Evolutionary conservation across 37 sponge, comb jelly and placozoan species (phyloP), one percentile per base, ranked within the genome.

Genomic region (Chondrosia reniformis): DNA sequence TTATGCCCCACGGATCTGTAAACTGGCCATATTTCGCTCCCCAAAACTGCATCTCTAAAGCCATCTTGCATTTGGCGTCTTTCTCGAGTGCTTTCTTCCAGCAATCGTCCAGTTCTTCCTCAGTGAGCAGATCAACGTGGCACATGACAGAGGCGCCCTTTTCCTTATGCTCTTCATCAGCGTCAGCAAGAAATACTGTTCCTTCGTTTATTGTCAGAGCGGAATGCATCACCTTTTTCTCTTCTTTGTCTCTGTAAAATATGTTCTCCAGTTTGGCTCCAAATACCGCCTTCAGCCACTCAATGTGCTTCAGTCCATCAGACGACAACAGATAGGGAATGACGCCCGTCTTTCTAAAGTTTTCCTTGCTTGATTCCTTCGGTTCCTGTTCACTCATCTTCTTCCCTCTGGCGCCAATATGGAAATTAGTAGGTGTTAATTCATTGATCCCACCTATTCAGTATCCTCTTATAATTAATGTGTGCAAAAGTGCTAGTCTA

Each of bases 321-420:
- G 81, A 56, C 2, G 76, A 4, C 25, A 80, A 15, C 46, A 86
- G 58, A 71, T 80, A 86, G 19, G 86, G 76, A 25, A 75, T 80
- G 24, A 76, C 81, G 21, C 86, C 86, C 27, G 72, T 84, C 31
- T n/a, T n/a, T n/a, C n/a, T n/a, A n/a, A n/a, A n/a, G n/a, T n/a
- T n/a, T n/a, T n/a, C n/a, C n/a, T n/a, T n/a, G n/a, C n/a, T n/a
- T n/a, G n/a, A n/a, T 59, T 30, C 61, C n/a, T 59, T 59, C n/a
- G 61, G 61, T 59, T 59, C 61, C 4, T 6, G 30, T 7, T 30
- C 28, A 6, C 6, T 59, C 61, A 6, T 59, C 28, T 13, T 59
- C 61, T 59, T 59, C 61, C 4, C 30, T 13, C 15, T 15, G 15
- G 61, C 61, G n/a, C n/a, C n/a, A n/a, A n/a, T n/a, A n/a, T n/a